Evolutionary conservation across 2,113 vertebrate genomes (phyloP).

Genomic region (Mixornis gularis): DNA sequence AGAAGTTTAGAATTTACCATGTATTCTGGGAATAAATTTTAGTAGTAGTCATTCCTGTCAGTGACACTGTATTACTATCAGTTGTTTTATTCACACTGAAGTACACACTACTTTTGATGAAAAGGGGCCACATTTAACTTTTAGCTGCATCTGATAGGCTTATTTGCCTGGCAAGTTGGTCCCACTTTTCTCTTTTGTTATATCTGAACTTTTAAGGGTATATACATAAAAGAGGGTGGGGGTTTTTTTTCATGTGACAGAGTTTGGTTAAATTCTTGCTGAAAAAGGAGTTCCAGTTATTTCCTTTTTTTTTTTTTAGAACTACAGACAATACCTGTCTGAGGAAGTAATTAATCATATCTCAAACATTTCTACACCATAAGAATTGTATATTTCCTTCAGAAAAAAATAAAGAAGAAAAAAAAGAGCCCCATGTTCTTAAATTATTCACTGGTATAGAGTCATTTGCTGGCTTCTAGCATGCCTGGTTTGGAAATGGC

Average conservation of each 20-base stretch:
- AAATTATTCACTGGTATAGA: not conserved
- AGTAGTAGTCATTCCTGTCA: not conserved
- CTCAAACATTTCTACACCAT: not conserved
- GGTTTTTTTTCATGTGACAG: not conserved
- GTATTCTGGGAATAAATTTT: not conserved
- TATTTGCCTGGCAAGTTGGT: not conserved
- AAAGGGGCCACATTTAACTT: not conserved
- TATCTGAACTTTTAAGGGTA: not conserved
- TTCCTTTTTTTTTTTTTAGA: not conserved
- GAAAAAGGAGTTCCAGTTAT: not conserved
- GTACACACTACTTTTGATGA: not conserved
- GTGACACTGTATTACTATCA: not conserved
- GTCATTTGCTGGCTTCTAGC: not conserved
- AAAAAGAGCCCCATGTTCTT: not conserved
- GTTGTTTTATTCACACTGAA: not conserved
- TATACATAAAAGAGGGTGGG: not conserved
- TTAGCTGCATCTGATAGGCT: not conserved
- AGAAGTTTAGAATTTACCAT: not conserved
- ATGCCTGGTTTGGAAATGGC: not conserved
- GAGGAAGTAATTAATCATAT: constrained; percentile 42
- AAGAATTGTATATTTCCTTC: not conserved
- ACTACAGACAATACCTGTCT: constrained; percentile 15
- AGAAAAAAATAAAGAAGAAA: not conserved
- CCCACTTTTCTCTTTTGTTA: not conserved
- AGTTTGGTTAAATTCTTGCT: not conserved